These are phyloP conservation scores for Amblyornis subalaris DNA, from an alignment of 2,113 vertebrate species.

Conservation along the genomic window DNA sequence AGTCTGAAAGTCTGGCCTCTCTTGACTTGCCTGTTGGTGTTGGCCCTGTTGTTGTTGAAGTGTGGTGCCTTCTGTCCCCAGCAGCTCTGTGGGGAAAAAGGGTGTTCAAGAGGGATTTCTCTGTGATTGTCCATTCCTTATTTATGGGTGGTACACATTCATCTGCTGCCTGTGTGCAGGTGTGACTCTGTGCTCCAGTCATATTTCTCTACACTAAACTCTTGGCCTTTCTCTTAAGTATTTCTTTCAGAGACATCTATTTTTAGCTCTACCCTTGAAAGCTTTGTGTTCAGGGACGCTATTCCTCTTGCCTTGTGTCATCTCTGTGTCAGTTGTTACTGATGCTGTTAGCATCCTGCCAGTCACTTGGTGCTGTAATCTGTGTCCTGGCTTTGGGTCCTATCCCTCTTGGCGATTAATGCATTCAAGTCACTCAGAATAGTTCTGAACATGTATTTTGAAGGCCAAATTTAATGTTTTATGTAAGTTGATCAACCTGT, in stretches of 20 bases:
- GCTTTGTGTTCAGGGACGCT: background rate
- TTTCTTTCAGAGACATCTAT: background rate
- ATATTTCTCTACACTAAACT: background rate
- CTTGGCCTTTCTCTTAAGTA: background rate
- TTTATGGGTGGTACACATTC: background rate
- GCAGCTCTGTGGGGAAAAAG: background rate
- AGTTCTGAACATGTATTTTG: background rate
- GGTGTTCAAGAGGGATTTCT: background rate
- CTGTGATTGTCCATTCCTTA: background rate
- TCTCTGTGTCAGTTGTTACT: background rate
- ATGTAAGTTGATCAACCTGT: background rate
- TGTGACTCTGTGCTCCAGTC: background rate
- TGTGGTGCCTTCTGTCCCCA: background rate
- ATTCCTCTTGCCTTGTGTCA: constrained; percentile 3
- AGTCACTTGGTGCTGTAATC: background rate
- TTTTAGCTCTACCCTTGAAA: background rate
- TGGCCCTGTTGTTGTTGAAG: background rate
- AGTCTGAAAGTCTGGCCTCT: background rate
- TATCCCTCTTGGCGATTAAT: background rate
- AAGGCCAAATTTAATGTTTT: background rate
- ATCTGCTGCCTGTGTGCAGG: background rate
- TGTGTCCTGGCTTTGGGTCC: background rate
- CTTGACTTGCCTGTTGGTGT: background rate
- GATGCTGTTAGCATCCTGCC: background rate
- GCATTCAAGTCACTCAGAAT: background rate